These are phyloP conservation scores for Mya arenaria DNA, from an alignment of 1,140 invertebrate species.

Conservation along the genomic window DNA sequence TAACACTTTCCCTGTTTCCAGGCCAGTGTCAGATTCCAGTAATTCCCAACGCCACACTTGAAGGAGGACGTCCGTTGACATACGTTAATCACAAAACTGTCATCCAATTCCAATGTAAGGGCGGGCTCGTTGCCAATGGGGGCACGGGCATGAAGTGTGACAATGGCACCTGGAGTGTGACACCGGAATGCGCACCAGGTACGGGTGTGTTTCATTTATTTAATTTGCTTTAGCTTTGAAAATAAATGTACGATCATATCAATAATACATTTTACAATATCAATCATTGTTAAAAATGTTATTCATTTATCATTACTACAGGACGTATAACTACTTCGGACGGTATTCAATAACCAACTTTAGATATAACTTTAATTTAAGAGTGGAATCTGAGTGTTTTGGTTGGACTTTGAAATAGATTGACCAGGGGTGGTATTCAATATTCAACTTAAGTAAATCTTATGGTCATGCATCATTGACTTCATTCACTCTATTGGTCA, in stretches of 20 bases:
- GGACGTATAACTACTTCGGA: too few species aligned
- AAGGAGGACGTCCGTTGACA: slow-evolving; percentile 75
- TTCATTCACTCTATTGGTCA: too few species aligned
- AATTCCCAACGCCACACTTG: slow-evolving; percentile 90
- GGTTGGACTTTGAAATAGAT: too few species aligned
- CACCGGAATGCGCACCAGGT: slow-evolving; percentile 94
- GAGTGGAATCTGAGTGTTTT: too few species aligned
- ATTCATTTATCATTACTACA: background rate
- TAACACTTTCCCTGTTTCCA: slow-evolving; percentile 62
- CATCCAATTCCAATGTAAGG: slow-evolving; percentile 91
- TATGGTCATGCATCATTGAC: too few species aligned
- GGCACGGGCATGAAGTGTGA: slow-evolving; percentile 91
- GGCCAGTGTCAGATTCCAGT: slow-evolving; percentile 95
- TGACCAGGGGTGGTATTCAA: too few species aligned
- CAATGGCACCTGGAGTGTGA: slow-evolving; percentile 97
- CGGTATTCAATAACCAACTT: too few species aligned
- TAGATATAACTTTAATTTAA: too few species aligned
- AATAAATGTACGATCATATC: background rate
- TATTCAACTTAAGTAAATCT: too few species aligned
- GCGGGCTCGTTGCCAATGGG: slow-evolving; percentile 93
- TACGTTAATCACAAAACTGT: slow-evolving; percentile 92
- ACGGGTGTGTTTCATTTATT: too few species aligned
- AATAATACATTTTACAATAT: background rate
- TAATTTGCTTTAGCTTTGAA: too few species aligned
- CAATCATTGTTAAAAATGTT: background rate